These are phyloP conservation scores for Manduca sexta DNA, from an alignment of 1,140 invertebrate species.

Conservation along the genomic window DNA sequence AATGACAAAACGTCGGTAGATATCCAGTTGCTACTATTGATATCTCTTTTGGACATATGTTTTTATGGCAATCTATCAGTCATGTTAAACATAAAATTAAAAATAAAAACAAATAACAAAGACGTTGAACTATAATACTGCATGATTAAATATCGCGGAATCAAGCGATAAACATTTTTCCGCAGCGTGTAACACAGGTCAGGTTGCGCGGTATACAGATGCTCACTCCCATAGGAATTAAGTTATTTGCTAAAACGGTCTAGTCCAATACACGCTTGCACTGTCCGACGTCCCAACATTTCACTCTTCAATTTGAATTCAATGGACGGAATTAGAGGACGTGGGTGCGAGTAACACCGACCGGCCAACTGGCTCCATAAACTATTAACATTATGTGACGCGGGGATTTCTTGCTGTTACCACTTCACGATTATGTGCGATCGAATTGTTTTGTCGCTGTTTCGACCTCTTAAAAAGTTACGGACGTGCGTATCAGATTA, in stretches of 20 bases:
- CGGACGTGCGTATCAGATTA: background rate
- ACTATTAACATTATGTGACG: conserved; percentile 47
- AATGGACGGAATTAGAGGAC: conserved; percentile 63
- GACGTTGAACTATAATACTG: background rate
- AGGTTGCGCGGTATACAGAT: conserved; percentile 31
- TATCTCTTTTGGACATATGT: no score
- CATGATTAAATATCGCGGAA: no score
- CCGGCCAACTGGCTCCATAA: conserved; percentile 38
- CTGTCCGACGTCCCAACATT: conserved; percentile 36
- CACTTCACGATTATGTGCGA: conserved; percentile 7
- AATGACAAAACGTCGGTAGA: no score
- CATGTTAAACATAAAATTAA: no score
- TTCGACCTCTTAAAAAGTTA: conserved; percentile 12
- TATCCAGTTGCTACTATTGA: no score
- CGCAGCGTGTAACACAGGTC: conserved; percentile 23
- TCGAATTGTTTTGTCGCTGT: conserved; percentile 8
- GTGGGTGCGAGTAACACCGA: conserved; percentile 33
- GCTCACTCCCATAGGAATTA: conserved; percentile 63
- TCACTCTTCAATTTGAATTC: conserved; percentile 69
- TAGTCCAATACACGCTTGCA: conserved; percentile 46
- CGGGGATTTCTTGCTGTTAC: conserved; percentile 27
- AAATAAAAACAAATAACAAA: no score
- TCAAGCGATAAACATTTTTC: no score
- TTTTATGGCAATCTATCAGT: no score
- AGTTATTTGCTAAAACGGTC: conserved; percentile 64